Evolutionary conservation across 2,888 invertebrate species (phyloP).

Genomic region (Eretmocerus hayati): DNA sequence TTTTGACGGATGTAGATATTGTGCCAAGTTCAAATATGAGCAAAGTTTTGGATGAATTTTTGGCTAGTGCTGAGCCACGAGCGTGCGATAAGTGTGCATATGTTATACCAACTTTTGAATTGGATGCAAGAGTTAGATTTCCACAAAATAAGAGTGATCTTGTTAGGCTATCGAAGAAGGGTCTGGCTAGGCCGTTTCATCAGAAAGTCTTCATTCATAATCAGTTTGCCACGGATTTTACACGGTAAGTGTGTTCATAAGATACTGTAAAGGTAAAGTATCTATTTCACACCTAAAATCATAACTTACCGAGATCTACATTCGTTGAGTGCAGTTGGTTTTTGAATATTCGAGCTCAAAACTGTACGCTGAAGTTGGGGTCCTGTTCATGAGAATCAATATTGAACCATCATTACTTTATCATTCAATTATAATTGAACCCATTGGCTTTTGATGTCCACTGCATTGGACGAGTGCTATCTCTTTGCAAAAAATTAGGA

Average conservation of each 20-base stretch:
- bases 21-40: slow-evolving; percentile 72
- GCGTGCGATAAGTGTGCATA: slow-evolving; percentile 72
- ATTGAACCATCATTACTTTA: too few species aligned
- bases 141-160: slow-evolving; percentile 76
- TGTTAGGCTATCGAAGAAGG: slow-evolving; percentile 67
- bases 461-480: too few species aligned
- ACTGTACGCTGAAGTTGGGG: too few species aligned
- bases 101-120: slow-evolving; percentile 84
- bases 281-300: too few species aligned
- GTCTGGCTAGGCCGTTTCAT: slow-evolving; percentile 81
- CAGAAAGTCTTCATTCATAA: slow-evolving; percentile 88
- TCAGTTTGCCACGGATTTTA: slow-evolving; percentile 86
- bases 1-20: slow-evolving; percentile 82
- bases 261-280: too few species aligned
- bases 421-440: too few species aligned
- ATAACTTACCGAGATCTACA: too few species aligned
- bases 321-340: too few species aligned
- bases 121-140: slow-evolving; percentile 71
- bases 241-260: slow-evolving; percentile 62
- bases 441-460: too few species aligned
- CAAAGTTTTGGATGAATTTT: slow-evolving; percentile 62
- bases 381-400: too few species aligned
- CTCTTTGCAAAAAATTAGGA: too few species aligned
- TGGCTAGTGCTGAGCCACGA: slow-evolving; percentile 52
- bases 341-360: too few species aligned